Base-by-base conservation (phyloP, 2,888 invertebrate species). In the Pristionchus entomophagus region DNA sequence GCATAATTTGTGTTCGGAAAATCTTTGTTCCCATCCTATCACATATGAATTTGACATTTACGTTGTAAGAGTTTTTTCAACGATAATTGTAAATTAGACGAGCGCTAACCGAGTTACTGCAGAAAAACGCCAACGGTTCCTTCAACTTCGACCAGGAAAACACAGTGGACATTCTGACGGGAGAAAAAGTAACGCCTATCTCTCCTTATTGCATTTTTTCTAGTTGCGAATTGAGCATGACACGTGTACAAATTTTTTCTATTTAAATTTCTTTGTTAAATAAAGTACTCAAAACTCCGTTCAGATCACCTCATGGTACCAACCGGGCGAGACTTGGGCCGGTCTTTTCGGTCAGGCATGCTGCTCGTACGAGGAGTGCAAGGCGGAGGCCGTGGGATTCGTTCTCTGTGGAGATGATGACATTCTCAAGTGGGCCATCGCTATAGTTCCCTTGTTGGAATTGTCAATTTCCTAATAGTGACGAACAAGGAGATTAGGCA, bases 361-460 rank as follows among this genome's bases (percentile, higher is more conserved):
- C 80, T 97, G 97, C 0, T 96, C 97, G 0, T 98, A 97, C 94
- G 98, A 99, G 94, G 98, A 99, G 94, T 99, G 98, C 93, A 96
- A 98, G 89, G 98, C 98, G 0, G 98, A 99, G 94, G 97, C 97
- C 59, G 98, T 98, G 26, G 98, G 97, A 0, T 95, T 98, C 2
- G 97, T 97, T 93, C 95, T 98, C n/a, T 96, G 96, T 85, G 91
- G 91, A 84, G 91, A 89, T 81, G 80, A 87, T 6, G 91, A 92
- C 62, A 91, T 92, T 73, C 86, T 92, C 17, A 89, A 92, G 91
- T 91, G 26, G 38, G 88, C 65, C 38, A 8, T 45, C 14, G 45
- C n/a, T n/a, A 45, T 45, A 45, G 45, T 45, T 45, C 14, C 8
- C 6, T 45, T 45, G n/a, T n/a, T n/a, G n/a, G 45, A 10, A 45